Percentiles rank a stretch among this genome's conserved stretches.
Conservation (phyloP, 2,113 vertebrate genomes). For the Mus musculus region DNA sequence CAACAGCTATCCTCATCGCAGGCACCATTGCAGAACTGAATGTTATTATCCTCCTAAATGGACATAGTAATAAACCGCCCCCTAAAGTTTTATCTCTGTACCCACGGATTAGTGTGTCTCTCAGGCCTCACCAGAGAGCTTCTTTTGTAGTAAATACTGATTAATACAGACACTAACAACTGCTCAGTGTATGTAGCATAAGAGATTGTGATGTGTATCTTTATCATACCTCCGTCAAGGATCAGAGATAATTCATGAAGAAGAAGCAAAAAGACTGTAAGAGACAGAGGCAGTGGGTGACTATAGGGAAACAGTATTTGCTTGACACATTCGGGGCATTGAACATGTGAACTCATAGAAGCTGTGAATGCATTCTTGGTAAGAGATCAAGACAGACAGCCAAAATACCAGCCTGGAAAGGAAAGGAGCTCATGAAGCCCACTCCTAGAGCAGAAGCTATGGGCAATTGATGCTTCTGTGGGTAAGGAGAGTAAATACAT, state of each 20-base stretch:
- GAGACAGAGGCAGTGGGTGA: neutral
- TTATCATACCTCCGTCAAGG: neutral
- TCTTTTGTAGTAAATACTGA: neutral
- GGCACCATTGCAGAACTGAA: neutral
- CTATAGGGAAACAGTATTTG: neutral
- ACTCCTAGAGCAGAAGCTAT: neutral
- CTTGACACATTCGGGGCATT: neutral
- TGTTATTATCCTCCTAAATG: neutral
- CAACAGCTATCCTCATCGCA: neutral
- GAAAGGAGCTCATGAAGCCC: neutral
- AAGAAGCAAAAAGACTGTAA: neutral
- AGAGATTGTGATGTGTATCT: neutral
- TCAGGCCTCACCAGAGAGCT: neutral
- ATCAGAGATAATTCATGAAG: neutral
- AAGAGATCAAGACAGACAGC: neutral
- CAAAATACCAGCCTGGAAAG: neutral
- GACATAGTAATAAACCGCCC: neutral
- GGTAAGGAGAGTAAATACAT: neutral
- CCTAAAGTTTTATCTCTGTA: neutral
- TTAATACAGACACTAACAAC: neutral
- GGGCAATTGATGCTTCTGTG: neutral
- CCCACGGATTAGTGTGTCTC: neutral
- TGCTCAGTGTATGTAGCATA: neutral
- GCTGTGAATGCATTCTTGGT: neutral
- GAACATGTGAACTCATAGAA: neutral